Evolutionary conservation across 2,888 invertebrate species (phyloP), one percentile per base, ranked within the genome.

Genomic region (Ectropis crepuscularia): DNA sequence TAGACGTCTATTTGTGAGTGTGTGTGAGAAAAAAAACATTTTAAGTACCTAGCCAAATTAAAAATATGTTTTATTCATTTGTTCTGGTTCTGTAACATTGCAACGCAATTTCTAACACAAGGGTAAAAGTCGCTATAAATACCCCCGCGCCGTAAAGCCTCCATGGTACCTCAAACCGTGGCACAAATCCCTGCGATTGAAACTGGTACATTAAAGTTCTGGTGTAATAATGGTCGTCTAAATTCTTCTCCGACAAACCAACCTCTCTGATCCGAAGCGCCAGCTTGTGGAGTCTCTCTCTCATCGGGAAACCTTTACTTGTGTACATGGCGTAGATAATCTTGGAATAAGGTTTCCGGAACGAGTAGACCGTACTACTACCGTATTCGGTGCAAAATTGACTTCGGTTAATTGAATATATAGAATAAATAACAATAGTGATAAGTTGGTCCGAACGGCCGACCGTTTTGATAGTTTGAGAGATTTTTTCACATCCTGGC

Each of bases 221-320:
- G 4, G 69, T 43, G 36, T 71, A 68, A 50, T 63, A 66, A 51
- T 79, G 65, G 38, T 80, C 72, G 6, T 63, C 11, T 36, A 75
- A n/a, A 5, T 61, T 65, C 51, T 77, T 77, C 0, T 74, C 68
- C 0, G 81, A 73, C 5, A 87, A 60, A 7, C 89, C 89, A 16
- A 71, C 79, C 58, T 88, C 87, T 41, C 79, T 73, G 7, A 89
- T 53, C 4, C 74, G 68, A 0, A 88, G 65, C 0, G 78, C 68
- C 5, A 73, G 65, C 2, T 39, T 8, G n/a, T 81, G 71, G 5
- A 88, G 53, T 8, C 69, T 72, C 0, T 78, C 61, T 0, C 63
- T 6, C 41, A 82, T 62, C 4, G 88, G 88, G 59, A 89, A 89
- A 0, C 88, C 89, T 68, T 88, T 88, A 53, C 84, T 81, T 5